A percentile compares a stretch with the other conserved stretches of the same genome.
Conservation (phyloP, 2,113 vertebrate species). For the Syrrhaptes paradoxus region DNA sequence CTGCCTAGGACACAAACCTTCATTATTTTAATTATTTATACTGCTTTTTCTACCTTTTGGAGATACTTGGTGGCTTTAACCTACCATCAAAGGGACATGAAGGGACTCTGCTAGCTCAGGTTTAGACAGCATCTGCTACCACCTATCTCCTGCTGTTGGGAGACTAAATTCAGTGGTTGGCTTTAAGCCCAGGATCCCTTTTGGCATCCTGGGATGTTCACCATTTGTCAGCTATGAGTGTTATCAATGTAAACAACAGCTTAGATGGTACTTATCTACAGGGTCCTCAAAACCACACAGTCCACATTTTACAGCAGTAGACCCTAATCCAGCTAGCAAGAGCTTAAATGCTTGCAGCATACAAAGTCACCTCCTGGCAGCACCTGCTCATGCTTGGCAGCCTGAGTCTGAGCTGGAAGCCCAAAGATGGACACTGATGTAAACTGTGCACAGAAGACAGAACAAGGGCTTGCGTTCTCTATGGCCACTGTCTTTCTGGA, state of each 20-base stretch:
- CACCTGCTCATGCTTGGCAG: not conserved
- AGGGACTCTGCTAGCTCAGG: not conserved
- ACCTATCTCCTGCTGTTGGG: not conserved
- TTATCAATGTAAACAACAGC: not conserved
- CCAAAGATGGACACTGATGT: not conserved
- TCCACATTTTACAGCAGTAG: not conserved
- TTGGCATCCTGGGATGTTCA: not conserved
- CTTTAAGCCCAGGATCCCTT: not conserved
- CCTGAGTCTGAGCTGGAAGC: not conserved
- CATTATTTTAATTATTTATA: not conserved
- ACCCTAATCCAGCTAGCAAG: not conserved
- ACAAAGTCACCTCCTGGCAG: not conserved
- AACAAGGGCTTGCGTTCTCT: not conserved
- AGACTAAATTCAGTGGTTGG: not conserved
- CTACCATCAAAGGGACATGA: not conserved
- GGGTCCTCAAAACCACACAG: not conserved
- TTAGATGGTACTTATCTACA: not conserved
- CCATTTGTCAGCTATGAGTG: not conserved
- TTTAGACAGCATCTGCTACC: not conserved
- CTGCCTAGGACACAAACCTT: not conserved
- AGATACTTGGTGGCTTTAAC: not conserved
- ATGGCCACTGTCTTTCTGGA: not conserved
- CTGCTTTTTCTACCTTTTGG: not conserved
- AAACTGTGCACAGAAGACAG: not conserved
- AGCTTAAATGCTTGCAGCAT: not conserved